Conservation (phyloP, 2,797 vertebrate genomes). For the Poeciliopsis presidionis region DNA sequence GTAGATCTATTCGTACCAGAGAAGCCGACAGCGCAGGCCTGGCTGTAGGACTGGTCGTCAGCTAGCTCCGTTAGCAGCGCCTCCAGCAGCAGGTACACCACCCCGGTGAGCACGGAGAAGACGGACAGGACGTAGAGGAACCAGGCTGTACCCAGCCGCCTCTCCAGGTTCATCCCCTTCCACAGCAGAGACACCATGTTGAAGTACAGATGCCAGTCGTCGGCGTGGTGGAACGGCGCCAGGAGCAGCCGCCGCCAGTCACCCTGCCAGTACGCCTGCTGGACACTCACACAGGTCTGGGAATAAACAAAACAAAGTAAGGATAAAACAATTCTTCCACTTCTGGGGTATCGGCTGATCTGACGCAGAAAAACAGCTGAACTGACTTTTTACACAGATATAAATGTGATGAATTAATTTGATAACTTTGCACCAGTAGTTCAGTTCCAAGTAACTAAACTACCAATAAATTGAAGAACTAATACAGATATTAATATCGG, state of each 20-base stretch:
- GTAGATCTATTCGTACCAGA: conserved; percentile 83
- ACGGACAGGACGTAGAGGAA: conserved; percentile 87
- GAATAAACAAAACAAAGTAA: neutral
- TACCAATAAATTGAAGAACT: neutral
- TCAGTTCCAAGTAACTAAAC: neutral
- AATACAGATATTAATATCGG: no score
- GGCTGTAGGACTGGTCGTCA: conserved; percentile 80
- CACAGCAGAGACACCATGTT: conserved; percentile 95
- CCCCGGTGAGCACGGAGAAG: conserved; percentile 88
- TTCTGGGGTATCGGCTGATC: no score
- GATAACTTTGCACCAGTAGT: neutral
- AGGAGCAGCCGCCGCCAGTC: conserved; percentile 91
- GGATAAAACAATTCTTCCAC: no score
- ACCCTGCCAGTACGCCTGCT: conserved; percentile 75
- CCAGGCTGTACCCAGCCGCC: conserved; percentile 84
- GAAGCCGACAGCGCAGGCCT: conserved; percentile 91
- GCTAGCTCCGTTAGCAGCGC: conserved; percentile 75
- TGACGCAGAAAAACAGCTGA: no score
- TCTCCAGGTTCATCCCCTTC: conserved; percentile 90
- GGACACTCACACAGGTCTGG: conserved; percentile 87
- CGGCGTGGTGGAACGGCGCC: conserved; percentile 89
- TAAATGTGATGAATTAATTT: no score
- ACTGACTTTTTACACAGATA: no score
- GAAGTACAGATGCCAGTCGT: conserved; percentile 95
- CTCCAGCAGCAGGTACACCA: conserved; percentile 89